Evolutionary conservation across 2,113 vertebrate species (phyloP).

Genomic region (Cyanoderma ruficeps): DNA sequence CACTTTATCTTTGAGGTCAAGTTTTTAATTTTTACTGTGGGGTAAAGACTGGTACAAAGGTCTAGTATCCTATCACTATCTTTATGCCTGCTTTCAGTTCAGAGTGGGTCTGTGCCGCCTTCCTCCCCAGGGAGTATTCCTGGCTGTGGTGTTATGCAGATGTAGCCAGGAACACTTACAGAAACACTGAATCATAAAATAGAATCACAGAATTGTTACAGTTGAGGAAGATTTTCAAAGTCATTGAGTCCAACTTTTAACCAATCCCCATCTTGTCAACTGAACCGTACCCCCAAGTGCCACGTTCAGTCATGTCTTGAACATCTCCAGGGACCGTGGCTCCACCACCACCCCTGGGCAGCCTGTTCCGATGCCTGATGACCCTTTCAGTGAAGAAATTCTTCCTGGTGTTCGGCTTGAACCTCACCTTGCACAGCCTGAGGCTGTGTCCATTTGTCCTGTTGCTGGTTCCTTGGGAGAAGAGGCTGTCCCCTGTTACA

Average conservation of each 20-base stretch:
- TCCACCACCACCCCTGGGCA: not conserved
- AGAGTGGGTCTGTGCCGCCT: not conserved
- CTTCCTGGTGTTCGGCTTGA: not conserved
- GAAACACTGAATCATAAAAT: not conserved
- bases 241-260: not conserved
- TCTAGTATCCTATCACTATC: not conserved
- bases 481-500: not conserved
- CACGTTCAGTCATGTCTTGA: not conserved
- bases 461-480: accelerated
- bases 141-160: not conserved
- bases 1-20: not conserved
- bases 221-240: not conserved
- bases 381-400: not conserved
- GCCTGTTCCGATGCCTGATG: not conserved
- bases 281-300: not conserved
- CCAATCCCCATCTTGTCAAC: not conserved
- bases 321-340: not conserved
- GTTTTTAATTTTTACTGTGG: not conserved
- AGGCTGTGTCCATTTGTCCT: not conserved
- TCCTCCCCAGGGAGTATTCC: not conserved
- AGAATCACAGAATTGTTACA: not conserved
- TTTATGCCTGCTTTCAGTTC: not conserved
- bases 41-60: not conserved
- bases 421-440: not conserved
- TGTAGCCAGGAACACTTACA: not conserved